These are phyloP conservation scores for Campylomormyrus numenius DNA, from an alignment of 2,113 vertebrate genomes.

Conservation along the genomic window DNA sequence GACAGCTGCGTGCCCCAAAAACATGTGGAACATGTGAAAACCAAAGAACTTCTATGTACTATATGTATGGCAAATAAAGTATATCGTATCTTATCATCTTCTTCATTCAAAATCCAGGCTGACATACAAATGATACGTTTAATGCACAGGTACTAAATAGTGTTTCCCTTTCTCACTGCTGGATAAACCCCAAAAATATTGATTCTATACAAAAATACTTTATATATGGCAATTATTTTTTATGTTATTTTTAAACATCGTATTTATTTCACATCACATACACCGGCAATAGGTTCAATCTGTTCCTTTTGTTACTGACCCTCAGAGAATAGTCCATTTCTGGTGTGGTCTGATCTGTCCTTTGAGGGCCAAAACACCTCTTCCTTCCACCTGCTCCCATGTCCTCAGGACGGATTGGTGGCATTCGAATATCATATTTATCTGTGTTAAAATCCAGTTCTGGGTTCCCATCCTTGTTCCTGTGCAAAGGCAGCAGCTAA, in stretches of 20 bases:
- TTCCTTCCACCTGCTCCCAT: slow-evolving; percentile 43
- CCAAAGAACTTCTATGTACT: not conserved
- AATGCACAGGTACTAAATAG: not conserved
- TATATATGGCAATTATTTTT: not conserved
- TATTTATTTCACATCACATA: not conserved
- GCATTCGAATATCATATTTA: slow-evolving; percentile 59
- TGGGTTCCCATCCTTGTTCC: slow-evolving; percentile 66
- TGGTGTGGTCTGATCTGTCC: slow-evolving; percentile 50
- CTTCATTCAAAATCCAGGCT: not conserved
- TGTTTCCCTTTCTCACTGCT: not conserved
- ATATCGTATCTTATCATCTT: not conserved
- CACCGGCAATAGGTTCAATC: not conserved
- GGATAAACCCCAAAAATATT: not conserved
- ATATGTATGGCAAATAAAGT: not conserved
- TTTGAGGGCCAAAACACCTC: slow-evolving; percentile 37
- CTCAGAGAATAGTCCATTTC: slow-evolving; percentile 71
- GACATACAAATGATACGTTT: not conserved
- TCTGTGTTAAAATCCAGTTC: slow-evolving; percentile 73
- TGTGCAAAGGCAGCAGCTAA: slow-evolving; percentile 34
- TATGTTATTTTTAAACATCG: not conserved
- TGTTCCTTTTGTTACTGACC: slow-evolving; percentile 50
- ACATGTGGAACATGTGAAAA: not conserved
- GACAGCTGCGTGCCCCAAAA: not conserved
- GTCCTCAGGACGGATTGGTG: slow-evolving; percentile 56
- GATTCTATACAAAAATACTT: not conserved